Evolutionary conservation across 30 jellyfish, hydroid and myxozoan species (phyloP).

Genomic region (Aurelia coerulea): DNA sequence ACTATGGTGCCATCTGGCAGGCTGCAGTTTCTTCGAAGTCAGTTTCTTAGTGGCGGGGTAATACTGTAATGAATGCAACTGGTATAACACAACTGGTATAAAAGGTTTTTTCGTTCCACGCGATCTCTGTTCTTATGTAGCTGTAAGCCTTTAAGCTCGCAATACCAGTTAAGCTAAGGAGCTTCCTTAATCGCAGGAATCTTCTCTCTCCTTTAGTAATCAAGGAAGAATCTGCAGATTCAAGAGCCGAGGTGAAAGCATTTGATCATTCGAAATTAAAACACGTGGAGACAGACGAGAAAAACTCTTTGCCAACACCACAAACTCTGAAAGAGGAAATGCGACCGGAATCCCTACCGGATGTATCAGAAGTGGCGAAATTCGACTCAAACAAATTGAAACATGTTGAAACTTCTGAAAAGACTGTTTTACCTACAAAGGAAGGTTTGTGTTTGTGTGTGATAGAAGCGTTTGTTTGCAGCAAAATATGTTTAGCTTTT

Average conservation of each 20-base stretch:
- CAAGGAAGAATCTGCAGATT: conserved; percentile 75
- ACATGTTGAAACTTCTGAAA: conserved; percentile 75
- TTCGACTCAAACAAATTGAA: conserved; percentile 62
- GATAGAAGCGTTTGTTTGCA: too few relatives aligned
- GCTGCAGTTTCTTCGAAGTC: too few relatives aligned
- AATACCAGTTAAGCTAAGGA: too few relatives aligned
- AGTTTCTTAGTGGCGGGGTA: too few relatives aligned
- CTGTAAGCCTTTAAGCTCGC: too few relatives aligned
- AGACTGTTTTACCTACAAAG: conserved; percentile 60
- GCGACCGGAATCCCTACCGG: conserved; percentile 78
- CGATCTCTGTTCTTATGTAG: too few relatives aligned
- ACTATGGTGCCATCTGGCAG: too few relatives aligned
- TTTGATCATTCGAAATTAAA: conserved; percentile 69
- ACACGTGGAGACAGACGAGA: conserved; percentile 87
- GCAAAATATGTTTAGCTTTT: too few relatives aligned
- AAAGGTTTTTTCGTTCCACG: too few relatives aligned
- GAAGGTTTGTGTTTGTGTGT: conserved; percentile 31
- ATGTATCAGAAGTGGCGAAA: conserved; percentile 60
- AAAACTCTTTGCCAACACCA: conserved; percentile 83
- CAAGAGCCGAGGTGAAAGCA: conserved; percentile 84
- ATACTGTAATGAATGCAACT: too few relatives aligned
- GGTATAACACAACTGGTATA: too few relatives aligned
- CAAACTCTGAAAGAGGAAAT: conserved; percentile 75
- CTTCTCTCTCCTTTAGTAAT: conserved; percentile 25
- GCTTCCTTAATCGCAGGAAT: background rate